A percentile compares a stretch with the other conserved stretches of the same genome.
phyloP scores from a whole-genome alignment of 1,140 invertebrate species.

The Glomeris maerens region DNA sequence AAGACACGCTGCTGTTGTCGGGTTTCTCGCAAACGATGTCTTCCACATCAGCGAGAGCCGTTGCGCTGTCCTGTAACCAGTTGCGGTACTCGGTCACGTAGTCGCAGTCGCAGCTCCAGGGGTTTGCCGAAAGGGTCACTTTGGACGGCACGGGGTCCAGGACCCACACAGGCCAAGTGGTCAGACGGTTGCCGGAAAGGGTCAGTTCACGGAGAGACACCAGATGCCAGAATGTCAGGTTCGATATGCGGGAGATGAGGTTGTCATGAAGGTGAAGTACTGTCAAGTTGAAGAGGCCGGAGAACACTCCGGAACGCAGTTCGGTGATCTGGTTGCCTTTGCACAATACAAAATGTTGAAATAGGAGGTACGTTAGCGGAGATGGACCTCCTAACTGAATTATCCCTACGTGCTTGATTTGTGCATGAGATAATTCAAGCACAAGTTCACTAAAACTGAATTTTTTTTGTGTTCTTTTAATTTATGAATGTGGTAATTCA shows the following conservation, averaged over 20 bases:
- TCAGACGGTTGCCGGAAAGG: not conserved
- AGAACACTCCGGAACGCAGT: not conserved
- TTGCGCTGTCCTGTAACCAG: not conserved
- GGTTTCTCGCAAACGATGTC: not conserved
- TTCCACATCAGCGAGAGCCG: not conserved
- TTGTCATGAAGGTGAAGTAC: slow-evolving; percentile 1
- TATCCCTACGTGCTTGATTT: too few species aligned
- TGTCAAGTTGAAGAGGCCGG: not conserved
- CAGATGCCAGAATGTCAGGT: not conserved
- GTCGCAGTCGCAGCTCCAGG: slow-evolving; percentile 8
- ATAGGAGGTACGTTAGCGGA: too few species aligned
- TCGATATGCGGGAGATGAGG: not conserved
- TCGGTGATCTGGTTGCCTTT: not conserved
- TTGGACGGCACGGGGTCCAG: not conserved
- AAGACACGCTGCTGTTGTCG: too few species aligned
- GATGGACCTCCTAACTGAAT: too few species aligned
- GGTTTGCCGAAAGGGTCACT: not conserved
- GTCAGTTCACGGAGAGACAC: not conserved
- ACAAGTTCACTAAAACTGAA: too few species aligned
- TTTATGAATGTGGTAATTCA: too few species aligned
- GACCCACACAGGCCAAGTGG: not conserved
- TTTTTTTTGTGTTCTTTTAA: too few species aligned
- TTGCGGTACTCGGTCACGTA: not conserved
- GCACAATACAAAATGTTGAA: too few species aligned
- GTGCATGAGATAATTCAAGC: too few species aligned